A percentile compares a stretch with the other conserved stretches of the same genome.
Evolutionary conservation across 2,797 vertebrate species (phyloP).

Genomic region (Alcedo atthis): DNA sequence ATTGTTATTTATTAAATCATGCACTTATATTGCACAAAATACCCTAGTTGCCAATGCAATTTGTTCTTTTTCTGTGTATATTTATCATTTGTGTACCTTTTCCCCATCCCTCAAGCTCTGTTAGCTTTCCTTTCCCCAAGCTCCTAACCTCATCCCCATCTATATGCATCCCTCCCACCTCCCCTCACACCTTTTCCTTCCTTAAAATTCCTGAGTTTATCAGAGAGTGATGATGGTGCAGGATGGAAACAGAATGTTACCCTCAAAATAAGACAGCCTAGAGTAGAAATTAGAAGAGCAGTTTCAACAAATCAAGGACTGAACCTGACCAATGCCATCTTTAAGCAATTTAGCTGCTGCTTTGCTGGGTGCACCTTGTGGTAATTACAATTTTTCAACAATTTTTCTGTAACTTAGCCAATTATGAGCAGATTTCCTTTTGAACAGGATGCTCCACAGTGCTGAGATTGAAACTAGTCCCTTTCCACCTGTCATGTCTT

Average conservation of each 20-base stretch:
- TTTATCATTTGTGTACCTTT: not conserved
- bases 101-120: not conserved
- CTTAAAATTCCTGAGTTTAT: not conserved
- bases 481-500: accelerated
- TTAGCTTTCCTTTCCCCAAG: not conserved
- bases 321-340: not conserved
- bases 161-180: not conserved
- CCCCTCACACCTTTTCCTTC: not conserved
- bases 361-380: not conserved
- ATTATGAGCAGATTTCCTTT: not conserved
- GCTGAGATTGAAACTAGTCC: not conserved
- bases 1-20: not conserved
- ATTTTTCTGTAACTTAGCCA: not conserved
- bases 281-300: not conserved
- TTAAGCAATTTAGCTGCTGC: not conserved
- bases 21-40: not conserved
- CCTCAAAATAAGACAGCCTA: not conserved
- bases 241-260: not conserved
- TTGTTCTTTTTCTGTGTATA: not conserved
- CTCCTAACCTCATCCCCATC: not conserved
- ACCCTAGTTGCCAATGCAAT: not conserved
- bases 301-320: not conserved
- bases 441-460: not conserved
- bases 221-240: not conserved
- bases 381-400: not conserved